Evolutionary conservation across 1,140 invertebrate genomes (phyloP), one percentile per base, ranked within the genome.

Genomic region (Littorina saxatilis): DNA sequence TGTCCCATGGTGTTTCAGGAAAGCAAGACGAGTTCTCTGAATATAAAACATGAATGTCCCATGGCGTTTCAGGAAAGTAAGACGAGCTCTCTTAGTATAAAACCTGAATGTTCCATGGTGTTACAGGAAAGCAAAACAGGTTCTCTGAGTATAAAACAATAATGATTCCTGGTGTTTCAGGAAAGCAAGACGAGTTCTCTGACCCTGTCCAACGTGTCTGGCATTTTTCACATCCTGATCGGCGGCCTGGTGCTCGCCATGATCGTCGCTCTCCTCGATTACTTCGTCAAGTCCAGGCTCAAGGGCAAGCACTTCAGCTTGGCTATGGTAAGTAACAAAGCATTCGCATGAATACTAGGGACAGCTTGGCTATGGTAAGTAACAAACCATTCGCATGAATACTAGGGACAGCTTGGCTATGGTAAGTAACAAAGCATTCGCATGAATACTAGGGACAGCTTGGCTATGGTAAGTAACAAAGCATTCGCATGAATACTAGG

Each of bases 171-270:
- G 79, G 29, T 80, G 81, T 86, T 84, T 39, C 84, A 86, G 84
- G 85, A 86, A n/a, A 84, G 84, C 20, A 84, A 84, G 47, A 89
- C 84, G 35, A 87, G 84, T 77, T 84, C 88, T 2, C 77, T 91
- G 13, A 88, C 98, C 58, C 92, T 99, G 55, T 98, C 97, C 90
- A 99, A 99, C 94, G 97, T 99, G 3, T 98, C 98, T 29, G 98
- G 98, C 32, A 98, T 99, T 90, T 99, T 99, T 93, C 99, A 99
- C 94, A 99, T 99, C 89, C 94, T 99, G 35, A 98, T 99, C 88
- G 97, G 96, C 43, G 98, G 94, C 70, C 94, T 99, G 47, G 94
- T 97, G 1, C 91, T 99, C 20, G 97, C 98, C 3, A 95, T 99
- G 90, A 94, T 96, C 0, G 96, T 98, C 20, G 96, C 97, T 27